Base-by-base conservation (phyloP, 2,113 vertebrate genomes). In the Opisthocomus hoazin region DNA sequence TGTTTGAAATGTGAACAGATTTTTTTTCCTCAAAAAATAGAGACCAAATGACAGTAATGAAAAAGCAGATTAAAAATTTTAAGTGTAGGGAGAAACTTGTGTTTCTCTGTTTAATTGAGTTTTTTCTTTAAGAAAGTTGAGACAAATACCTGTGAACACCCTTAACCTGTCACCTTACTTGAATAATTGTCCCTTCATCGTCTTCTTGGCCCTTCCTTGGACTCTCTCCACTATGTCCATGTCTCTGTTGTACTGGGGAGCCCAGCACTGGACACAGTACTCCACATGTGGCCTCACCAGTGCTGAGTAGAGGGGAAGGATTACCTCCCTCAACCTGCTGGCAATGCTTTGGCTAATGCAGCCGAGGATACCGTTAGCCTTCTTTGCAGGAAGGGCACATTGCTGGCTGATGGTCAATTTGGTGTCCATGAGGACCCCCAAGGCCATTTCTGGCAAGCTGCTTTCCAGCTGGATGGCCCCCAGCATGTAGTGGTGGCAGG, bases 381-480 rank as follows among this genome's bases (percentile, higher is more conserved):
- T 18, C 30, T 43, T 23, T 63, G 48, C 36, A 71, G 20, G 19
- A 48, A 68, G 63, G 43, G 9, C 30, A 12, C 10, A 4, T 4
- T 0, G 3, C 30, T 2, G 4, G 5, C 11, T 32, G 3, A 0
- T 37, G 10, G 24, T 63, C 14, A 36, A 4, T 13, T 18, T 48
- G 32, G 10, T 30, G 32, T 66, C 32, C 9, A 7, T 0, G 3
- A 24, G 27, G 30, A n/a, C 3, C 13, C 9, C 5, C 19, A 11
- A 5, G 8, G 23, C 8, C 37, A 50, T 63, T 63, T 64, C 34
- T 68, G 48, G 18, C 53, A 37, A 41, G 19, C 17, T 71, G 16
- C 30, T 58, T 66, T 73, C 15, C 34, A 81, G 21, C 26, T 77
- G 24, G 32, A 21, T 9, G 7, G 11, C 23, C 18, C 18, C 19